Conservation (phyloP, 2,797 vertebrate species). For the Nothura maculosa region DNA sequence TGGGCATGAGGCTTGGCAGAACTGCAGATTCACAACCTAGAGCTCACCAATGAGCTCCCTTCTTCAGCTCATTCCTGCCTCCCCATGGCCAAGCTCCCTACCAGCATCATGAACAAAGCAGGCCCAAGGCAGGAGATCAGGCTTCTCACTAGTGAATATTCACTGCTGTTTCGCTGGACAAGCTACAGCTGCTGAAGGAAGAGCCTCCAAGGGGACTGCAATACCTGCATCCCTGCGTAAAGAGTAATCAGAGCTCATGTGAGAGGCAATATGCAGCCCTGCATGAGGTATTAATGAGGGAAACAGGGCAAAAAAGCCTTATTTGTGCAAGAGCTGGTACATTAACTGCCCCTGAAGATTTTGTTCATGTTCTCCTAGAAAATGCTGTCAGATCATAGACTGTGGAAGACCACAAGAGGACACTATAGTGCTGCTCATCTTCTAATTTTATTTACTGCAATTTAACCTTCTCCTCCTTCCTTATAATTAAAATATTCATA, state of each 20-base stretch:
- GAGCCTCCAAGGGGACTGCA: background rate
- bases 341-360: background rate
- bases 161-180: background rate
- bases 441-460: background rate
- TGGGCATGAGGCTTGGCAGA: background rate
- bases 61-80: conserved; percentile 49
- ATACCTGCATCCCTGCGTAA: accelerated
- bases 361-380: background rate
- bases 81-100: background rate
- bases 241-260: background rate
- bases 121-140: background rate
- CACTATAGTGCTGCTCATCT: conserved; percentile 18
- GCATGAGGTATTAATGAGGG: background rate
- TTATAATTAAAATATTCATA: accelerated
- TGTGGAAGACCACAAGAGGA: conserved; percentile 65
- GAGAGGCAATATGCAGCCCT: background rate
- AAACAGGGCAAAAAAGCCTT: accelerated
- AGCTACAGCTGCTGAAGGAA: background rate
- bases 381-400: background rate
- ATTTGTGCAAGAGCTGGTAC: background rate
- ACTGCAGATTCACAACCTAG: background rate
- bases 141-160: background rate
- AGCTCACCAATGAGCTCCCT: background rate
- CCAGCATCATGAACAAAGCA: background rate
- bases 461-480: background rate